Base-by-base conservation (phyloP, 1,140 invertebrate genomes). In the Nebria ingens region DNA sequence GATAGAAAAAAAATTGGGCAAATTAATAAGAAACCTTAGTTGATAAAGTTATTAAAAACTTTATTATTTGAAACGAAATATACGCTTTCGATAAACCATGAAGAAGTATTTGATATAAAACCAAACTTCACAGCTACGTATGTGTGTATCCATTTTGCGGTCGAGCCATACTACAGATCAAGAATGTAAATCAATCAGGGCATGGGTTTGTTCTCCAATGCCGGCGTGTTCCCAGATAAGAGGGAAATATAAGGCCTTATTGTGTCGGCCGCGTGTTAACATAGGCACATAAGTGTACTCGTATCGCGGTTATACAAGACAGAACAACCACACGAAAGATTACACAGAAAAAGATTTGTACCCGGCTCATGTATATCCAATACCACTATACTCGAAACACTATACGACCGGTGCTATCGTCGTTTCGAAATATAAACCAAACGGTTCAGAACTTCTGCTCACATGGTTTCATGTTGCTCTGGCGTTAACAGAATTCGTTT, bases 221-320 rank as follows among this genome's bases (percentile, higher is more conserved):
- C 6, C 40, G 40, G 17, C 9, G 40, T 45, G 17, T n/a, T n/a
- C n/a, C 40, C 9, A 45, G 40, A 45, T 45, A 45, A 45, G 40
- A 45, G 40, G 40, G 40, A 45, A 45, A 45, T 45, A 45, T 45
- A 45, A 17, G 40, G 40, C 40, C 40, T 45, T 45, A 45, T 45
- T 45, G 40, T 45, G 40, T 17, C 40, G 40, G 40, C 40, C 4
- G 6, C 40, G 17, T 45, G 40, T 45, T 45, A 45, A 45, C 25
- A 45, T 17, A 45, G 15, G 40, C 6, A 45, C 40, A 45, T 45
- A 45, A 45, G 40, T 45, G 40, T 17, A 17, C 25, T 34, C 25
- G 40, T 45, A 45, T 45, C 40, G 40, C 40, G 6, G 25, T 6
- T 12, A 45, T 17, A 45, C 17, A 17, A 45, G 6, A 45, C 40